These are phyloP conservation scores for Chionis minor DNA, from an alignment of 2,113 vertebrate genomes.

Conservation along the genomic window DNA sequence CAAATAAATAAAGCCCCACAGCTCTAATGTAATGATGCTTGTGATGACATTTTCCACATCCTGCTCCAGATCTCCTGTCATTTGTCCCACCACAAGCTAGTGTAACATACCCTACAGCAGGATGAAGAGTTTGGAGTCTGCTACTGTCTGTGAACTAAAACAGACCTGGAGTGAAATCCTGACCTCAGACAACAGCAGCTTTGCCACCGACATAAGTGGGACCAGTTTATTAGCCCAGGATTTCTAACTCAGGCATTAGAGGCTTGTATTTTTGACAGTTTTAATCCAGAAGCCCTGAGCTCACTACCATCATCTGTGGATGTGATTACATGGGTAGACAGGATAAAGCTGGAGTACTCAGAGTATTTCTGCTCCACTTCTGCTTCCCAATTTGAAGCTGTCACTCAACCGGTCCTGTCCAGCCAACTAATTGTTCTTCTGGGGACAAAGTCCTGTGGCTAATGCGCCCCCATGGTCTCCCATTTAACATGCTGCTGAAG, in stretches of 20 bases:
- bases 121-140: not conserved
- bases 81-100: constrained; percentile 17
- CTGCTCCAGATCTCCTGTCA: constrained; percentile 32
- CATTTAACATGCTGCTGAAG: constrained; percentile 33
- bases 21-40: constrained; percentile 8
- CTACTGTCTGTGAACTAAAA: constrained; percentile 44
- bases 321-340: constrained; percentile 13
- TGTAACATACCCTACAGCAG: not conserved
- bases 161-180: constrained; percentile 35
- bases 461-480: not conserved
- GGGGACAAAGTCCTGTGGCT: not conserved
- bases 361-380: constrained; percentile 4
- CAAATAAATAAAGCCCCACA: constrained; percentile 40
- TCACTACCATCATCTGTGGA: not conserved
- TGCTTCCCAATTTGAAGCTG: not conserved
- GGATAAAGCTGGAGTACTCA: constrained; percentile 5
- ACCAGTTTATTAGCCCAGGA: not conserved
- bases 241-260: constrained; percentile 29
- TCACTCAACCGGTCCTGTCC: not conserved
- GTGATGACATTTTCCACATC: constrained; percentile 52
- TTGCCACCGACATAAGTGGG: not conserved
- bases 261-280: constrained; percentile 24
- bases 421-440: not conserved
- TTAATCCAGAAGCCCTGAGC: constrained; percentile 27
- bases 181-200: constrained; percentile 39